Evolutionary conservation across 1,140 invertebrate genomes (phyloP).

Genomic region (Drosophila subobscura): DNA sequence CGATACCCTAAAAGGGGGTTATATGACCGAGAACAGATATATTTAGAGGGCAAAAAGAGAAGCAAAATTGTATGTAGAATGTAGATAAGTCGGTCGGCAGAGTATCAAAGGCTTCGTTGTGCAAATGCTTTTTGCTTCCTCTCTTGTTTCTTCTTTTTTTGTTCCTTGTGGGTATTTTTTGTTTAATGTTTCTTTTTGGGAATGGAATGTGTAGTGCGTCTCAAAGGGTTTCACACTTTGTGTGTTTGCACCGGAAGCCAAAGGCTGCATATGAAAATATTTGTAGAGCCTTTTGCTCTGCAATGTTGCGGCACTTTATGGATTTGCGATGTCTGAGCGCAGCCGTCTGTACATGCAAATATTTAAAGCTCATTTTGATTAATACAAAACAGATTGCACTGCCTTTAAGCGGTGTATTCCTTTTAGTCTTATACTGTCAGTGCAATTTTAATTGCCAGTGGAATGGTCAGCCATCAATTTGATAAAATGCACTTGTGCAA

Average conservation of each 20-base stretch:
- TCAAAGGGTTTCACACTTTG: conserved; percentile 74
- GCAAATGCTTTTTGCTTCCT: neutral
- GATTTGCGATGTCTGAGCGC: conserved; percentile 11
- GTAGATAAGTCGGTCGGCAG: too few species aligned
- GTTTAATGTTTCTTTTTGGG: conserved; percentile 10
- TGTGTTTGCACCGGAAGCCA: conserved; percentile 43
- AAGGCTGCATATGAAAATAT: conserved; percentile 70
- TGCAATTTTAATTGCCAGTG: conserved; percentile 34
- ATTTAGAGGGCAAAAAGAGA: too few species aligned
- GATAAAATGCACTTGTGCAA: conserved; percentile 34
- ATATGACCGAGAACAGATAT: too few species aligned
- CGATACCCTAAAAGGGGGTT: conserved; percentile 3
- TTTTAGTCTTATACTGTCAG: neutral
- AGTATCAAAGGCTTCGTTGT: too few species aligned
- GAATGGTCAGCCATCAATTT: conserved; percentile 37
- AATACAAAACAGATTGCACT: conserved; percentile 44
- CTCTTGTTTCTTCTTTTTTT: neutral
- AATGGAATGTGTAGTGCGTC: conserved; percentile 49
- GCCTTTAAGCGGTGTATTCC: too few species aligned
- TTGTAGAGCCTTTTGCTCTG: conserved; percentile 58
- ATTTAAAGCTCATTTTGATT: conserved; percentile 63
- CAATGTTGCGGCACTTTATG: conserved; percentile 45
- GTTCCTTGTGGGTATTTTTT: conserved; percentile 17
- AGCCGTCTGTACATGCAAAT: conserved; percentile 53
- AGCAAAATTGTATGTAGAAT: too few species aligned